Conservation (phyloP, 2,888 invertebrate genomes). For the Ornithoptera priamus region DNA sequence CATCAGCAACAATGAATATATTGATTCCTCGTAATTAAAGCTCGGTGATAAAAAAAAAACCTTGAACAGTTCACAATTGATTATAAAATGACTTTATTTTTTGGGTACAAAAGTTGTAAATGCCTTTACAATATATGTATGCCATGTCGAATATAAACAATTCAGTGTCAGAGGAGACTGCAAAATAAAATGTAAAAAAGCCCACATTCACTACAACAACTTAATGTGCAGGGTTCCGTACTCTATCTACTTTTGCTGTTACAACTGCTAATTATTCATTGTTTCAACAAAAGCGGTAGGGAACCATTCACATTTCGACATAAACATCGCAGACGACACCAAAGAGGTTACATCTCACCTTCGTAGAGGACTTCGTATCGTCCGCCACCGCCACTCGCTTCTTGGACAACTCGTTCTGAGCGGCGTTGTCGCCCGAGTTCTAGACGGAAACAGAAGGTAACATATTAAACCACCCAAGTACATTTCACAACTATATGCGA, state of each 20-base stretch:
- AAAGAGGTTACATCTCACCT: conserved; percentile 49
- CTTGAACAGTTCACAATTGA: no score
- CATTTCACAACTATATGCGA: no score
- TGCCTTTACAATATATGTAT: conserved; percentile 2
- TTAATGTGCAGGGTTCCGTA: conserved; percentile 7
- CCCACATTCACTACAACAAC: conserved; percentile 43
- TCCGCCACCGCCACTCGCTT: conserved; percentile 64
- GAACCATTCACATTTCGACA: conserved; percentile 19
- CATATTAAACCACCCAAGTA: no score
- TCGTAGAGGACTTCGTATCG: conserved; percentile 59
- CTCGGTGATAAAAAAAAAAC: no score
- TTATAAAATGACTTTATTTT: no score
- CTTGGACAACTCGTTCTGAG: conserved; percentile 64
- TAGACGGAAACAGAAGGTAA: conserved; percentile 30
- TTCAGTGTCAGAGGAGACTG: conserved; percentile 32
- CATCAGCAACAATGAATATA: no score
- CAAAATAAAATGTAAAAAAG: conserved; percentile 55
- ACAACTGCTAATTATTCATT: no score
- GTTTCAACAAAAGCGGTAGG: conserved; percentile 3
- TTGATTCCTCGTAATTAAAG: no score
- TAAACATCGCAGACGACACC: not conserved
- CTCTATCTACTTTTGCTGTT: not conserved
- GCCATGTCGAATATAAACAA: conserved; percentile 14
- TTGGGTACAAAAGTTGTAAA: no score
- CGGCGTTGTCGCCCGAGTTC: conserved; percentile 66